A percentile compares a stretch with the other conserved stretches of the same genome.
These are phyloP conservation scores for Hyperoplus immaculatus DNA, from an alignment of 2,797 vertebrate species.

Conservation along the genomic window DNA sequence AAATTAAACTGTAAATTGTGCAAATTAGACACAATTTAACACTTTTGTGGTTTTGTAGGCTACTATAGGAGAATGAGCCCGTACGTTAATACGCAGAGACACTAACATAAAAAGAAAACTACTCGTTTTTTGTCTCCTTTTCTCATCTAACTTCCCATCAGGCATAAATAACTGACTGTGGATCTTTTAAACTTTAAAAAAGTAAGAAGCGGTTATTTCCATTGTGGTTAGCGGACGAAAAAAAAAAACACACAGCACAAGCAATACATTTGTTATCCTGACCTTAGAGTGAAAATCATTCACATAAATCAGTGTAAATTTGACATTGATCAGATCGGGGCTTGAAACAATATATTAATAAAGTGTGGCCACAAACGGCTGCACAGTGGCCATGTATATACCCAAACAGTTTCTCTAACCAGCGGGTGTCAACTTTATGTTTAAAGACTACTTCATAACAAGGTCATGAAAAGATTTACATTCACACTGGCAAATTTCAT, in stretches of 20 bases:
- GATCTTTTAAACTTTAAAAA: conserved; percentile 22
- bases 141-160: conserved; percentile 2
- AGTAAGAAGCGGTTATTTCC: background rate
- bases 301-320: conserved; percentile 44
- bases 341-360: conserved; percentile 23
- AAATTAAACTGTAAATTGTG: conserved; percentile 43
- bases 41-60: conserved; percentile 32
- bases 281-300: conserved; percentile 29
- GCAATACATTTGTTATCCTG: conserved; percentile 21
- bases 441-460: conserved; percentile 18
- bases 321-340: conserved; percentile 28
- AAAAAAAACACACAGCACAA: conserved; percentile 25
- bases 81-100: conserved; percentile 1
- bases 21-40: conserved; percentile 65
- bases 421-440: conserved; percentile 26
- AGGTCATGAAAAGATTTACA: conserved; percentile 44
- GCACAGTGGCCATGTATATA: conserved; percentile 4
- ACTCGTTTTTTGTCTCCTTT: background rate
- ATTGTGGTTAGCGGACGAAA: conserved; percentile 23
- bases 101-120: conserved; percentile 20
- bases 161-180: conserved; percentile 7
- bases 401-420: conserved; percentile 41
- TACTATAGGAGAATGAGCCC: conserved; percentile 21
- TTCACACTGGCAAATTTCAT: conserved; percentile 28
- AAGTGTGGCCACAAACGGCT: conserved; percentile 41